Base-by-base conservation (phyloP, 2,888 invertebrate genomes). In the Volucella inanis region DNA sequence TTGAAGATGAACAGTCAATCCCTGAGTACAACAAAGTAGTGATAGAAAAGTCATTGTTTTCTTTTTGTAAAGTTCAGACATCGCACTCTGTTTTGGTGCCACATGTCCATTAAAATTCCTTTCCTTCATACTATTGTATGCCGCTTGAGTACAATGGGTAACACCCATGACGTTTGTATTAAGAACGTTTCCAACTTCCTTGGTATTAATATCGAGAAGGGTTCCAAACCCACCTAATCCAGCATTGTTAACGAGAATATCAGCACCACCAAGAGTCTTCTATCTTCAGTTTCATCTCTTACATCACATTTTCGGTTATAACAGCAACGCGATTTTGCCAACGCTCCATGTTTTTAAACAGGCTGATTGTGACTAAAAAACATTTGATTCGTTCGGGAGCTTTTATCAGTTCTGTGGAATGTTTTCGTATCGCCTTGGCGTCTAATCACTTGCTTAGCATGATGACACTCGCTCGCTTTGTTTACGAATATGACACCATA, bases 301-400 rank as follows among this genome's bases (percentile, higher is more conserved):
- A 94, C 87, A 85, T 94, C 94, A 86, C 94, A 94, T 74, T 90
- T 88, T 94, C 94, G 0, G 94, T 95, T 70, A 95, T 94, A 14
- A 95, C 92, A 0, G 94, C 94, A 0, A 94, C 93, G 88, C 93
- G 93, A 72, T 94, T 94, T 6, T 88, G 87, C 90, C 91, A 90
- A 79, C 91, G 90, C 59, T 90, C 89, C 91, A 90, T 90, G 12
- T 31, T 22, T 3, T n/a, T n/a, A n/a, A n/a, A n/a, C n/a, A n/a
- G n/a, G n/a, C n/a, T n/a, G n/a, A n/a, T n/a, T n/a, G n/a, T n/a
- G n/a, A n/a, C n/a, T n/a, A n/a, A 6, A 6, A 31, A 31, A 31
- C 6, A 31, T 6, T 31, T 6, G 6, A 31, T 6, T 31, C 6
- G 31, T 6, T 31, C 31, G 18, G 18, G 1, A 22, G 18, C 18